Base-by-base conservation (phyloP, 2,113 vertebrate species). In the Cynopterus brachyotis region DNA sequence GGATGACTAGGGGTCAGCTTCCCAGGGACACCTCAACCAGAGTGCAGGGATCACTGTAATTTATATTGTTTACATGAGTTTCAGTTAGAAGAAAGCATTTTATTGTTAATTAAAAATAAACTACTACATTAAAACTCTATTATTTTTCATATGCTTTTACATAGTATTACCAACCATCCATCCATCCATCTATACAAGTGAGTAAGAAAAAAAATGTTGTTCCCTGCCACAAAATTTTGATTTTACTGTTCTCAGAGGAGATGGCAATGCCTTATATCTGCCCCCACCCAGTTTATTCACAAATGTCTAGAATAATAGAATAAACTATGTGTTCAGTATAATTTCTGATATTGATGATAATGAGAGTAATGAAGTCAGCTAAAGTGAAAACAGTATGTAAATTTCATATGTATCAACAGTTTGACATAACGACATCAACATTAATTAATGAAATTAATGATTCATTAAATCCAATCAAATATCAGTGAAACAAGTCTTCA, bases 381-480 rank as follows among this genome's bases (percentile, higher is more conserved):
- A 16, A 96, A 78, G 66, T 78, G 42, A 40, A 69, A 35, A 42
- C 7, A 62, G 19, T 26, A 84, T 62, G 22, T 45, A 75, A 72
- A 94, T 92, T 69, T 50, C 57, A 64, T 47, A 32, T 84, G 35
- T 93, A 37, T 47, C 55, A 83, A 78, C 76, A 67, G 22, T 90
- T 83, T 95, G 86, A 83, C 53, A 89, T 85, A 88, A 88, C 16
- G 57, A 67, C 57, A 88, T 73, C n/a, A 82, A 88, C 50, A 60
- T 17, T 82, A 75, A 85, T 96, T 82, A 94, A 85, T 89, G n/a
- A 85, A 85, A 81, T 76, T 45, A 81, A 82, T 89, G 66, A 85
- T 73, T 70, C 45, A 79, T 42, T 60, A 92, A 82, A 35, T 78
- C 32, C 62, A 82, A 82, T 55, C 10, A 80, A 73, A 70, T 88